These are phyloP conservation scores for Protonemura montana DNA, from an alignment of 2,888 invertebrate genomes.

Conservation along the genomic window DNA sequence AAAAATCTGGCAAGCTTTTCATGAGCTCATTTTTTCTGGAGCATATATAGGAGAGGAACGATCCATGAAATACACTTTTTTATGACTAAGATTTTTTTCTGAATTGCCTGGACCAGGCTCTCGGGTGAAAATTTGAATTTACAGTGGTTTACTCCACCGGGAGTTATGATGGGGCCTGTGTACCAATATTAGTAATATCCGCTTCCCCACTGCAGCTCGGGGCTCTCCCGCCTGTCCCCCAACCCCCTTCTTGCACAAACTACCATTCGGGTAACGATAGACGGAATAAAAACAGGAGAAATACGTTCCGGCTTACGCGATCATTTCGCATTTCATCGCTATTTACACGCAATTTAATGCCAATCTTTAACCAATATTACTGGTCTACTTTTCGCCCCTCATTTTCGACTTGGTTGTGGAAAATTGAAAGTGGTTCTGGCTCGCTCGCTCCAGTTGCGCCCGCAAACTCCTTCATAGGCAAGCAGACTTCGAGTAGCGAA, in stretches of 20 bases:
- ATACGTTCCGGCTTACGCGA: neutral
- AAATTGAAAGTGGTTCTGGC: neutral
- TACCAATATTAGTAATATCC: conserved; percentile 12
- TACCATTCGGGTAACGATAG: neutral
- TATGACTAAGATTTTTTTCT: conserved; percentile 12
- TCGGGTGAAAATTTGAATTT: neutral
- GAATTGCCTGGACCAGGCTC: conserved; percentile 7
- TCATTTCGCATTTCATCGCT: neutral
- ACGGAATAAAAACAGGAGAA: neutral
- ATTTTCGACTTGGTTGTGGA: neutral
- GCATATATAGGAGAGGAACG: neutral
- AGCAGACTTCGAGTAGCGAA: neutral
- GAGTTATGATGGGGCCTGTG: neutral
- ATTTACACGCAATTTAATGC: neutral
- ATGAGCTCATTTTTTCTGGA: conserved; percentile 5
- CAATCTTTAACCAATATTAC: neutral
- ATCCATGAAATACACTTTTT: conserved; percentile 7
- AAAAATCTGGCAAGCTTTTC: conserved; percentile 25
- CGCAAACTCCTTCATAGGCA: neutral
- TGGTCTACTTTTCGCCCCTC: neutral
- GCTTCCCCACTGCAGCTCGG: neutral
- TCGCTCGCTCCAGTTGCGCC: neutral
- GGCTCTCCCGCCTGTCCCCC: neutral
- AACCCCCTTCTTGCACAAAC: neutral
- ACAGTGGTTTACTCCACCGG: conserved; percentile 4